Percentiles rank a stretch among this genome's conserved stretches.
phyloP scores from a whole-genome alignment of 2,888 invertebrate genomes.

The Ophioninae sp. region DNA sequence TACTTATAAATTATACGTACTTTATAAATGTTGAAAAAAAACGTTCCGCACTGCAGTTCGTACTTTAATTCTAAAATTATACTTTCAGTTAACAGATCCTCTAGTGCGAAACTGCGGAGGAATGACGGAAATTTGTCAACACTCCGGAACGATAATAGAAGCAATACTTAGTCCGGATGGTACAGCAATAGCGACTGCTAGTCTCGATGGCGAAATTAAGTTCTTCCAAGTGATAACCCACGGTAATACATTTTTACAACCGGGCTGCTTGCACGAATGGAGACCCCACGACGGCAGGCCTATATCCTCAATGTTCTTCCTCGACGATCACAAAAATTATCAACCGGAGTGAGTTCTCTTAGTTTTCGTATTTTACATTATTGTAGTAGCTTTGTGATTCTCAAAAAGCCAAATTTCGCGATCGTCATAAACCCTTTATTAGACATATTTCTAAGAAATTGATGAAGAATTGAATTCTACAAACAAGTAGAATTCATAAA shows the following conservation, averaged over 20 bases:
- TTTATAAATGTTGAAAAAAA: too few relatives aligned
- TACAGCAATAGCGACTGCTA: conserved; percentile 95
- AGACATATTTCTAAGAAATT: too few relatives aligned
- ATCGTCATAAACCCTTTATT: too few relatives aligned
- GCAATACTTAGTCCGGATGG: conserved; percentile 97
- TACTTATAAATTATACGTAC: too few relatives aligned
- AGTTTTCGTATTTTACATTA: background rate
- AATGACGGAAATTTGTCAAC: conserved; percentile 84
- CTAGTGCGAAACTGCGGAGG: conserved; percentile 73
- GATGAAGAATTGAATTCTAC: too few relatives aligned
- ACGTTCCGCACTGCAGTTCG: too few relatives aligned
- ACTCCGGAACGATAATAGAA: conserved; percentile 88
- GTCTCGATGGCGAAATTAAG: conserved; percentile 93
- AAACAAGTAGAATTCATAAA: too few relatives aligned
- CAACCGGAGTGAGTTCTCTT: conserved; percentile 86
- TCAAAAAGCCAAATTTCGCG: too few relatives aligned
- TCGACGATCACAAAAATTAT: conserved; percentile 94
- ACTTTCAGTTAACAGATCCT: conserved; percentile 72
- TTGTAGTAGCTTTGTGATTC: background rate
- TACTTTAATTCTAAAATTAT: background rate
- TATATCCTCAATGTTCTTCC: conserved; percentile 94
- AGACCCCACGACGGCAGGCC: conserved; percentile 94
- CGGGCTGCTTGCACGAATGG: conserved; percentile 95
- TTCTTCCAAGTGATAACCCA: conserved; percentile 94
- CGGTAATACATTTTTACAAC: conserved; percentile 82